Evolutionary conservation across 2,888 invertebrate species (phyloP), one percentile per base, ranked within the genome.

Genomic region (Dicranocentrus wangi): DNA sequence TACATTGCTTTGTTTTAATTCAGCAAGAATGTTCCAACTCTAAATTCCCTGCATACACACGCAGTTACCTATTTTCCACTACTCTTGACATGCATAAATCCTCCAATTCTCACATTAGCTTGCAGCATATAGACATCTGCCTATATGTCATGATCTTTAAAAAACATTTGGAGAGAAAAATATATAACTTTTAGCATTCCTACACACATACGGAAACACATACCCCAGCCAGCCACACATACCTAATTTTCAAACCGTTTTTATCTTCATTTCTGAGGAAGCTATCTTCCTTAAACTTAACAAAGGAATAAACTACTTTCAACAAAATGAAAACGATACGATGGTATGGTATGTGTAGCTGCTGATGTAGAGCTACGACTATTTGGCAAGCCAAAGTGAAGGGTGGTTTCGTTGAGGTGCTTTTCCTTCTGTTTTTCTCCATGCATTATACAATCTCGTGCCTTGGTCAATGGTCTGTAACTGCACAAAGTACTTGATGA

Each of bases 401-500:
- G 15, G 15, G 47, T 2, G 47, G 13, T 17, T 39, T 1, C 21
- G 23, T 19, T 68, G 42, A 58, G 23, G 42, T 53, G 21, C 15
- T 55, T 43, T 66, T 66, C 21, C 39, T 21, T 55, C 19, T 17
- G 2, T 53, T 58, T 28, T 17, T 17, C 53, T 21, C 27, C 32
- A 39, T 53, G n/a, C 47, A n/a, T n/a, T 47, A 47, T 47, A 47
- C 47, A 47, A 28, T 55, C 55, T 25, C 25, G 3, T 28, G 17
- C 7, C n/a, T 43, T 65, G 73, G 73, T 73, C 73, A 73, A 73
- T 65, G 65, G 73, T 55, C 73, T 73, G 42, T 73, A 25, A 73
- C 23, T 42, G 61, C 13, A 47, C 21, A 61, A 60, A 21, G 15
- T 23, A 13, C 15, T 27, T 10, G n/a, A n/a, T n/a, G n/a, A n/a